Conservation (phyloP, 2,113 vertebrate genomes). For the Trematocara marginatum region DNA sequence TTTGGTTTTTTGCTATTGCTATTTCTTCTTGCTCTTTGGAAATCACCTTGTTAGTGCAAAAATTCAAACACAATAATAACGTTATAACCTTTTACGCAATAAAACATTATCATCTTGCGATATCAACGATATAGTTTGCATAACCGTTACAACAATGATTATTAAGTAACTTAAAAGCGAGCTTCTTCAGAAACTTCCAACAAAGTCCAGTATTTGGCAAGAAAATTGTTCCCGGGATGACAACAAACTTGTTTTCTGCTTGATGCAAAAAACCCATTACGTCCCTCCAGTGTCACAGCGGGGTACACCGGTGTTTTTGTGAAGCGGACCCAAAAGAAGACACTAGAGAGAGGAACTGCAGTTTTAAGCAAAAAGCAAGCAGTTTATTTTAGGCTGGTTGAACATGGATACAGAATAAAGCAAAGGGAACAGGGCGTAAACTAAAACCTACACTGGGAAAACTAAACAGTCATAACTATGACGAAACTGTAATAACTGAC, state of each 20-base stretch:
- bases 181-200: neutral
- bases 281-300: neutral
- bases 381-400: neutral
- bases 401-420: neutral
- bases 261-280: neutral
- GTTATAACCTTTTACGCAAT: neutral
- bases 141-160: too few relatives aligned
- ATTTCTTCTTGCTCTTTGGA: neutral
- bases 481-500: neutral
- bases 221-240: neutral
- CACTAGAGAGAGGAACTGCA: neutral
- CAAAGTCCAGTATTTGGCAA: neutral
- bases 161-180: too few relatives aligned
- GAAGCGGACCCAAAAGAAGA: neutral
- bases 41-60: neutral
- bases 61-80: fast-evolving
- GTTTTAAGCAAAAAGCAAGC: neutral
- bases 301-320: neutral
- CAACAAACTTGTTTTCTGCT: neutral
- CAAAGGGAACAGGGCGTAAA: neutral
- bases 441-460: neutral
- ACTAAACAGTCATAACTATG: neutral
- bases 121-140: neutral
- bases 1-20: neutral
- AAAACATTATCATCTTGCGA: neutral